A percentile compares a stretch with the other conserved stretches of the same genome.
These are phyloP conservation scores for Charadrius vociferus DNA, from an alignment of 2,113 vertebrate species.

Conservation along the genomic window DNA sequence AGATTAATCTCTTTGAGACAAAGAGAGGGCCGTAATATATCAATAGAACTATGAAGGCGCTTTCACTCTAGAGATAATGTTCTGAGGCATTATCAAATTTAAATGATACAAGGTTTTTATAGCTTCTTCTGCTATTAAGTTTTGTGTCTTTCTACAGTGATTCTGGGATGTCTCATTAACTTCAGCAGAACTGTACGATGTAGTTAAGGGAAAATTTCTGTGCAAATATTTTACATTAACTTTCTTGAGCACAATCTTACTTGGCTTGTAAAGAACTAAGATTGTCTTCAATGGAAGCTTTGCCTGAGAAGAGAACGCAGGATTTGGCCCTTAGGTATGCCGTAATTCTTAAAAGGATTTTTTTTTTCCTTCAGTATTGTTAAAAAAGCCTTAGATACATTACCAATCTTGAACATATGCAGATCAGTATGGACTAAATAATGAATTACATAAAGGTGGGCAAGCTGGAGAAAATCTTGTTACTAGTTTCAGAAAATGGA, in stretches of 20 bases:
- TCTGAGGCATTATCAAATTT: not conserved
- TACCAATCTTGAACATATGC: not conserved
- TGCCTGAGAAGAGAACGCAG: not conserved
- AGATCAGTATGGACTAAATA: not conserved
- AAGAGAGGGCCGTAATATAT: not conserved
- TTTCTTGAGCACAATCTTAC: not conserved
- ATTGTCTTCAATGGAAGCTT: not conserved
- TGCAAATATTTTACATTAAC: not conserved
- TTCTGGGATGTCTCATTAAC: constrained; percentile 10
- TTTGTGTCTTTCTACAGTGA: not conserved
- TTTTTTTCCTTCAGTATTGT: not conserved
- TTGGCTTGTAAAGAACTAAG: not conserved
- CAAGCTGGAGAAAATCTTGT: not conserved
- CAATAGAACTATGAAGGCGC: not conserved
- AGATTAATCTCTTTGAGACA: not conserved
- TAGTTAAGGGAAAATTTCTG: not conserved
- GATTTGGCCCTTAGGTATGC: not conserved
- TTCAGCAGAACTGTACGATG: not conserved
- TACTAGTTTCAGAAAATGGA: not conserved
- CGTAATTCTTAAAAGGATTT: not conserved
- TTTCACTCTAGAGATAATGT: not conserved
- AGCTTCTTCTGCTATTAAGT: not conserved
- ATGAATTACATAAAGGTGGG: not conserved
- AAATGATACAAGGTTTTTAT: constrained; percentile 8
- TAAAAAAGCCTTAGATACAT: not conserved